Conservation (phyloP, 2,797 vertebrate genomes). For the Danio aesculapii region DNA sequence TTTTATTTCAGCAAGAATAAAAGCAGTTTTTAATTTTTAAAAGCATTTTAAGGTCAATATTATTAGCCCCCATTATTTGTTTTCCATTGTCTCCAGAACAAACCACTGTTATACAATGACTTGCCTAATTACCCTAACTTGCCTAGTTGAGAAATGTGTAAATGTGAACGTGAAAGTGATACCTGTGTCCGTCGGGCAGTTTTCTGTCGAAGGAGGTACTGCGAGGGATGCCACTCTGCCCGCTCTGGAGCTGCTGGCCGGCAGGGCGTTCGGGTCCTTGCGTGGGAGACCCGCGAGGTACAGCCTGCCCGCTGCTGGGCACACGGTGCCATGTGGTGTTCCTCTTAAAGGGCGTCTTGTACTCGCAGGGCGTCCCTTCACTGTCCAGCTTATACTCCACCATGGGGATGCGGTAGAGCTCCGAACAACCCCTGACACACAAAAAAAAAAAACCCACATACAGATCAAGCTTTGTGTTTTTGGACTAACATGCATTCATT, state of each 20-base stretch:
- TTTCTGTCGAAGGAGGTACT: conserved; percentile 97
- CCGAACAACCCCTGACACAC: conserved; percentile 90
- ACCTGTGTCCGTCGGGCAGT: conserved; percentile 92
- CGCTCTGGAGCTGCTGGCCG: conserved; percentile 91
- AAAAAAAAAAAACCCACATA: neutral
- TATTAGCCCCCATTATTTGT: too few species aligned
- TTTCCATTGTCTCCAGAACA: too few species aligned
- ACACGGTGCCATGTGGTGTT: conserved; percentile 98
- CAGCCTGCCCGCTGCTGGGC: conserved; percentile 84
- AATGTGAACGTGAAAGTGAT: too few species aligned
- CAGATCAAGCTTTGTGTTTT: too few species aligned
- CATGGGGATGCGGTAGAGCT: conserved; percentile 97
- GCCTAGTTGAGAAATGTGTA: too few species aligned
- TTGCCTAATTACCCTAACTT: too few species aligned
- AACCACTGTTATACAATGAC: too few species aligned
- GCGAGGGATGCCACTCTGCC: conserved; percentile 88
- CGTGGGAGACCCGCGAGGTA: conserved; percentile 89
- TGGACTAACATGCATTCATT: too few species aligned
- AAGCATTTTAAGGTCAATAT: too few species aligned
- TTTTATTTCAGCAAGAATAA: too few species aligned
- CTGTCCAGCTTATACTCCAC: conserved; percentile 99
- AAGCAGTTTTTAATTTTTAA: too few species aligned
- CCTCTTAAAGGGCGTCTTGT: conserved; percentile 97
- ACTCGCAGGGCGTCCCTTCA: conserved; percentile 95
- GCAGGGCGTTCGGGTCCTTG: conserved; percentile 89